phyloP scores from a whole-genome alignment of 1,140 invertebrate genomes.

The Lordiphosa collinella region DNA sequence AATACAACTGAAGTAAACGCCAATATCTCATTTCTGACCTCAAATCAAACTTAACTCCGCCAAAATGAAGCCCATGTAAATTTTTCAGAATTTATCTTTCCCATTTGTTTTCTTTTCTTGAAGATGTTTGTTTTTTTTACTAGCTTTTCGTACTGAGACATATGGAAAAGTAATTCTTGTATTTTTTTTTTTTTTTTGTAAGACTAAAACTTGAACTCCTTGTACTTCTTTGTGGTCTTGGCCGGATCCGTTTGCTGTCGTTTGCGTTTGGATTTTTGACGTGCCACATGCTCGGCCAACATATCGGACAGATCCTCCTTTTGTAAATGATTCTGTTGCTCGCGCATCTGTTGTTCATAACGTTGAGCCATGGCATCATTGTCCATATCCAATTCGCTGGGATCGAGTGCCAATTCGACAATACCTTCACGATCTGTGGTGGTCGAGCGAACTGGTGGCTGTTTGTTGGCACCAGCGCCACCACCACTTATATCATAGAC shows the following conservation, averaged over 20 bases:
- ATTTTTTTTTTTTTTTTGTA: conserved; percentile 6
- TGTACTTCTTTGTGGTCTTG: conserved; percentile 97
- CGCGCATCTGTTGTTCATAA: conserved; percentile 97
- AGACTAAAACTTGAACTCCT: conserved; percentile 96
- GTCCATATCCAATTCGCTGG: conserved; percentile 97
- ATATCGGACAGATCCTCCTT: conserved; percentile 99
- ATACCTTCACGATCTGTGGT: conserved; percentile 83
- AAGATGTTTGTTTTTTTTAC: too few species aligned
- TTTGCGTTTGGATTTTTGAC: conserved; percentile 96
- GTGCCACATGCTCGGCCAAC: conserved; percentile 97
- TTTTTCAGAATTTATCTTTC: too few species aligned
- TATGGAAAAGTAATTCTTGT: conserved; percentile 27
- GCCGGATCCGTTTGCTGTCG: conserved; percentile 93
- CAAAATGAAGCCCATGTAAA: too few species aligned
- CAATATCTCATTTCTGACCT: too few species aligned
- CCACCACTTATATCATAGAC: conserved; percentile 90
- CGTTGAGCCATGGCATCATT: conserved; percentile 97
- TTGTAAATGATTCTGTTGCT: conserved; percentile 91
- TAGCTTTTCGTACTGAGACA: conserved; percentile 3
- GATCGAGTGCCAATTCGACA: conserved; percentile 97
- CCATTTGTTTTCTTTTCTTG: not conserved
- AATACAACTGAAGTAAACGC: too few species aligned
- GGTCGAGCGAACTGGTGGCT: conserved; percentile 59
- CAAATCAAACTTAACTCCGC: too few species aligned
- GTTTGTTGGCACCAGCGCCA: conserved; percentile 74